Evolutionary conservation across 2,888 invertebrate species (phyloP).

Genomic region (Nebria brevicollis): DNA sequence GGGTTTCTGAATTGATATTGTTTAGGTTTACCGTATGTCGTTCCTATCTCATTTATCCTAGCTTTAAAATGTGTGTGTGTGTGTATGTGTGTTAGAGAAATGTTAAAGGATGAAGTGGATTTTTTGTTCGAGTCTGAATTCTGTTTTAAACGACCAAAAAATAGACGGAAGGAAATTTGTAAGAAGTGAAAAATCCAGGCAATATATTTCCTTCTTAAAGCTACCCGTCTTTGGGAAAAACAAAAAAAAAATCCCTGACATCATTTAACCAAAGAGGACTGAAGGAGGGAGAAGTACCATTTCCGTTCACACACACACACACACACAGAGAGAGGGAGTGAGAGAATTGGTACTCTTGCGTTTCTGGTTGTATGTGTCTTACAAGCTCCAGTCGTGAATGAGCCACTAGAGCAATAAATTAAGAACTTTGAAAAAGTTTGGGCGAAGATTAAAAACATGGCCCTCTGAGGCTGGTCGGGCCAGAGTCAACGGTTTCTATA

Average conservation of each 20-base stretch:
- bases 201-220: neutral
- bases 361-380: neutral
- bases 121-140: too few relatives aligned
- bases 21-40: neutral
- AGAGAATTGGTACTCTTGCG: neutral
- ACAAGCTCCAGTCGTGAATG: neutral
- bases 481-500: slow-evolving; percentile 55
- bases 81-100: too few relatives aligned
- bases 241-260: neutral
- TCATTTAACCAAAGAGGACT: neutral
- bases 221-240: neutral
- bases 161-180: neutral
- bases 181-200: neutral
- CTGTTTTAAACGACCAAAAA: neutral
- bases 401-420: slow-evolving; percentile 56
- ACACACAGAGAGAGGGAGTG: neutral
- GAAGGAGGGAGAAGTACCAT: neutral
- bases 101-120: too few relatives aligned
- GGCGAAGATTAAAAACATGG: slow-evolving; percentile 63
- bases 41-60: too few relatives aligned
- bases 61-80: too few relatives aligned
- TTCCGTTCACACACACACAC: neutral
- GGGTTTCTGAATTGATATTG: slow-evolving; percentile 9
- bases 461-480: slow-evolving; percentile 53
- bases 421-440: slow-evolving; percentile 62